Base-by-base conservation (phyloP, 2,797 vertebrate genomes). In the Squalus acanthias region DNA sequence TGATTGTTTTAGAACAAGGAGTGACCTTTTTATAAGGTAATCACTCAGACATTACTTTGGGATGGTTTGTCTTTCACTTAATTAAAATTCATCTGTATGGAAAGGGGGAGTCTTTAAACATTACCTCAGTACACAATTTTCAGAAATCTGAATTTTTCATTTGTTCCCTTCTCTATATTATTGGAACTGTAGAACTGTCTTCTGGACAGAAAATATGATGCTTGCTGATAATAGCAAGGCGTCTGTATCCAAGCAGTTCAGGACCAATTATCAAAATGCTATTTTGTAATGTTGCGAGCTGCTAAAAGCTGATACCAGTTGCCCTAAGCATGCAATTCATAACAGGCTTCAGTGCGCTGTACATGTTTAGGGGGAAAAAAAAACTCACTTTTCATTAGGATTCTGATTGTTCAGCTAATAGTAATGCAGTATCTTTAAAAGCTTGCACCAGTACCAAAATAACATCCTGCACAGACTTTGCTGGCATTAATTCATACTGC, bases 1-100 rank as follows among this genome's bases (percentile, higher is more conserved):
- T 93, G 65, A 93, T 93, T 69, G n/a, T 67, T 93, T 93, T n/a
- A 5, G 63, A 93, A 93, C 33, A 67, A 93, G 33, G 65, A 93
- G n/a, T 12, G 63, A 67, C 63, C 91, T 93, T 93, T 93, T 93
- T 22, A 46, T 46, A 69, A 93, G 67, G 22, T 93, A 20, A 22
- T 93, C 91, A 46, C 65, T 67, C n/a, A 69, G 91, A 50, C n/a
- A 69, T 46, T 69, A 39, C 5, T 93, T 69, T 46, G 22, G 67
- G 39, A 93, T 67, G 20, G 7, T 39, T 46, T 93, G n/a, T 93
- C 91, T 93, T 69, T 93, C 8, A 13, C 2, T 93, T 1, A 20
- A 93, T 69, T 93, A 17, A 67, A 67, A 69, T n/a, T 93, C 17
- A 46, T 69, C 65, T 69, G n/a, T 93, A 50, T 46, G n/a, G n/a